Conservation (phyloP, 1,140 invertebrate species). For the Chironomus tepperi region DNA sequence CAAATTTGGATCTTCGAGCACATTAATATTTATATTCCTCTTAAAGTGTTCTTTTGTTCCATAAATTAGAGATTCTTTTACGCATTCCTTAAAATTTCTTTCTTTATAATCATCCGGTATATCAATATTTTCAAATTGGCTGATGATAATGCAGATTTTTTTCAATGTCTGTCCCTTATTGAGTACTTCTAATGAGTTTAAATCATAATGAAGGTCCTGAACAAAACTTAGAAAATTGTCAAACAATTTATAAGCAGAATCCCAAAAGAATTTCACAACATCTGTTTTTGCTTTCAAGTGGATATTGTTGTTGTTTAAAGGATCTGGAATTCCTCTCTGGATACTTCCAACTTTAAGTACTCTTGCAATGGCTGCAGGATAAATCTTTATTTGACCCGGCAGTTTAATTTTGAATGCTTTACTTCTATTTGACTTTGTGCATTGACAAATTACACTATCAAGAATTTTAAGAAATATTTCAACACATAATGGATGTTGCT, state of each 20-base stretch:
- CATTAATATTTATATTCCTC: neutral
- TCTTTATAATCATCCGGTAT: conserved; percentile 51
- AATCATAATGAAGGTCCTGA: conserved; percentile 60
- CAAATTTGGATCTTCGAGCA: neutral
- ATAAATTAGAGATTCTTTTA: neutral
- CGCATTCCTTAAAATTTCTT: neutral
- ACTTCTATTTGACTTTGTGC: conserved; percentile 49
- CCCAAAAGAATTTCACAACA: conserved; percentile 66
- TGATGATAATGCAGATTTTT: conserved; percentile 43
- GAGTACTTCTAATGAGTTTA: too few species aligned
- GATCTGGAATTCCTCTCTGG: neutral
- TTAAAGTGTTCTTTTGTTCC: neutral
- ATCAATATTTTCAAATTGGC: conserved; percentile 49
- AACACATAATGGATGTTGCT: conserved; percentile 66
- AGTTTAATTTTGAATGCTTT: neutral
- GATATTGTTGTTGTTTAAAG: conserved; percentile 33
- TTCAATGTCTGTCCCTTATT: conserved; percentile 43
- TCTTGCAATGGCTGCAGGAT: neutral
- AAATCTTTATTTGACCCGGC: neutral
- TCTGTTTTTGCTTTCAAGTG: conserved; percentile 51
- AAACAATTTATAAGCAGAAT: conserved; percentile 60
- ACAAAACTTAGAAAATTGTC: conserved; percentile 65
- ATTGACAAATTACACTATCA: conserved; percentile 31
- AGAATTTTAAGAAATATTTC: conserved; percentile 58
- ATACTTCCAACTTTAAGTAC: neutral